Evolutionary conservation across 2,113 vertebrate species (phyloP).

Genomic region (Engystomops pustulosus): DNA sequence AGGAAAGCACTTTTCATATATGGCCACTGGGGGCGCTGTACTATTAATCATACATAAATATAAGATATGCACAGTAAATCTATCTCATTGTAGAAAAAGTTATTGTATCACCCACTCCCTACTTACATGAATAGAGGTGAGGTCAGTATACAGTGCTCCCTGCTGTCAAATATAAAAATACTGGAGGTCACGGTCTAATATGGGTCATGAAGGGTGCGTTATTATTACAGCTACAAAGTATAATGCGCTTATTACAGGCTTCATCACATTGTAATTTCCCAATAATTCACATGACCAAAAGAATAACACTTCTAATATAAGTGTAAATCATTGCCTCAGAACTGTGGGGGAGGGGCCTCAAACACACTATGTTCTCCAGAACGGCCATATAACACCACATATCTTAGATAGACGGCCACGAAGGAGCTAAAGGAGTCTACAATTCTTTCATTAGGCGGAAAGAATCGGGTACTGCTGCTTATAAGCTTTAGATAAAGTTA

Average conservation of each 20-base stretch:
- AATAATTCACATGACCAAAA: background rate
- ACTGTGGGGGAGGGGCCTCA: no score
- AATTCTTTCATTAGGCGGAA: no score
- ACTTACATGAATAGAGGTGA: background rate
- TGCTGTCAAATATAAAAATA: background rate
- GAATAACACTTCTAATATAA: background rate
- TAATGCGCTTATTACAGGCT: background rate
- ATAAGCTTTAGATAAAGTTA: no score
- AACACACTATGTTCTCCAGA: no score
- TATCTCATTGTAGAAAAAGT: background rate
- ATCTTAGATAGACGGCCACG: no score
- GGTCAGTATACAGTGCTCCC: background rate
- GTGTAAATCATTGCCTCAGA: no score
- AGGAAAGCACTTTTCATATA: no score
- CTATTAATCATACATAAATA: no score
- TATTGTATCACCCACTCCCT: background rate
- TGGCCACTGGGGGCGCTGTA: background rate
- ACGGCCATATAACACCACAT: no score
- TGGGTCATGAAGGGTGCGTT: background rate
- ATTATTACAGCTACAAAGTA: background rate
- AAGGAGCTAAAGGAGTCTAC: no score
- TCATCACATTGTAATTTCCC: background rate
- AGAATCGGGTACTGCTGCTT: no score
- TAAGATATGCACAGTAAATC: background rate
- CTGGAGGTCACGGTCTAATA: background rate